These are phyloP conservation scores for Cheilosia variabilis DNA, from an alignment of 2,888 invertebrate species.

Conservation along the genomic window DNA sequence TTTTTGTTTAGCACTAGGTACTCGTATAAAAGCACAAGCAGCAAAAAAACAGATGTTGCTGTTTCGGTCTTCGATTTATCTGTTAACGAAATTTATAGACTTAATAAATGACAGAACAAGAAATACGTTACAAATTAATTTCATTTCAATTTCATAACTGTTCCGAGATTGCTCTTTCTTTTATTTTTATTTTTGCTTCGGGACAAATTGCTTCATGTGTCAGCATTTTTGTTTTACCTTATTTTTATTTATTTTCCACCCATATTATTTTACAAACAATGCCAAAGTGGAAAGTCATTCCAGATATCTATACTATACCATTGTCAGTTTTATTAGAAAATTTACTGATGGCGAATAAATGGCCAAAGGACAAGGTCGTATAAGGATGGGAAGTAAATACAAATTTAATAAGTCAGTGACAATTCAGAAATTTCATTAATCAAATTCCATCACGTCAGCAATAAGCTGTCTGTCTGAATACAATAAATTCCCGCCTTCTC, in stretches of 20 bases:
- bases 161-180: neutral
- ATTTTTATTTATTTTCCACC: slow-evolving; percentile 21
- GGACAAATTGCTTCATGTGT: no score
- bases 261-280: slow-evolving; percentile 3
- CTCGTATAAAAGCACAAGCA: no score
- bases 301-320: slow-evolving; percentile 1
- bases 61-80: no score
- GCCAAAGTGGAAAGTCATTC: slow-evolving; percentile 20
- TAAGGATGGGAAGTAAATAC: neutral
- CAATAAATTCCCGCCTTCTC: slow-evolving; percentile 23
- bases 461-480: slow-evolving; percentile 25
- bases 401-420: slow-evolving; percentile 53
- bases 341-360: slow-evolving; percentile 18
- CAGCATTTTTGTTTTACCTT: neutral
- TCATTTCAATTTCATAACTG: slow-evolving; percentile 34
- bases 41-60: no score
- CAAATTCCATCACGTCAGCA: slow-evolving; percentile 49
- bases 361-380: slow-evolving; percentile 2
- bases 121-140: slow-evolving; percentile 29
- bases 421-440: slow-evolving; percentile 46
- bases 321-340: slow-evolving; percentile 23
- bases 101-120: slow-evolving; percentile 27
- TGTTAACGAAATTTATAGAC: neutral
- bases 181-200: neutral
- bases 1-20: no score